Base-by-base conservation (phyloP, 92 coral and sea anemone species). In the Siderastrea radians region DNA sequence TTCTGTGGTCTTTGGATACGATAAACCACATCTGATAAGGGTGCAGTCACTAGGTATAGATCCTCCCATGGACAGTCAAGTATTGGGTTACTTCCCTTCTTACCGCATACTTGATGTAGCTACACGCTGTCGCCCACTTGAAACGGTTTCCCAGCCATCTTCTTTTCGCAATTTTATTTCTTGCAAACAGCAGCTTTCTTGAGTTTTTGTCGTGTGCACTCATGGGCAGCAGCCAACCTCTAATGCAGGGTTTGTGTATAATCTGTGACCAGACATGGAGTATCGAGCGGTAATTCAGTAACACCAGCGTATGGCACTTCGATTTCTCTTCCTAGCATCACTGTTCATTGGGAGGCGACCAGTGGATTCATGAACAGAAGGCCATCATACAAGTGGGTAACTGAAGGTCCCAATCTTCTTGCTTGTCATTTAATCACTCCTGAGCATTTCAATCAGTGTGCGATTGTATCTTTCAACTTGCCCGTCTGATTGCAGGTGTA, bases 121-220 rank as follows among this genome's bases (percentile, higher is more conserved):
- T 89, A n/a, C n/a, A n/a, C 91, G 46, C 88, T 87, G 74, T 91
- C 94, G 14, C 89, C 91, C 3, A 51, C 51, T 10, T 52, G 76
- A 46, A 87, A 91, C 2, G 86, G 79, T 77, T 75, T 77, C 15
- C 88, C 47, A 6, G 86, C 61, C 50, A 86, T 63, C 7, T 74
- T 44, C 50, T 87, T 91, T 69, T 87, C 88, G 38, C 87, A 91
- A 48, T 87, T 91, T n/a, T 88, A 74, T 79, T 91, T 91, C 81
- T 91, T 85, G 64, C 91, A 73, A n/a, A 63, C 88, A 2, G 85
- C 91, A 38, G 89, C 89, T 46, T 75, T 61, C 38, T 72, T 75
- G 3, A 83, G 82, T 53, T 77, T 88, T 76, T 55, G 71, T 63
- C 94, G 60, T 13, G 93, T 86, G 4, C 49, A 12, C 44, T 87